Conservation (phyloP, 2,888 invertebrate genomes). For the Perdita meconis region DNA sequence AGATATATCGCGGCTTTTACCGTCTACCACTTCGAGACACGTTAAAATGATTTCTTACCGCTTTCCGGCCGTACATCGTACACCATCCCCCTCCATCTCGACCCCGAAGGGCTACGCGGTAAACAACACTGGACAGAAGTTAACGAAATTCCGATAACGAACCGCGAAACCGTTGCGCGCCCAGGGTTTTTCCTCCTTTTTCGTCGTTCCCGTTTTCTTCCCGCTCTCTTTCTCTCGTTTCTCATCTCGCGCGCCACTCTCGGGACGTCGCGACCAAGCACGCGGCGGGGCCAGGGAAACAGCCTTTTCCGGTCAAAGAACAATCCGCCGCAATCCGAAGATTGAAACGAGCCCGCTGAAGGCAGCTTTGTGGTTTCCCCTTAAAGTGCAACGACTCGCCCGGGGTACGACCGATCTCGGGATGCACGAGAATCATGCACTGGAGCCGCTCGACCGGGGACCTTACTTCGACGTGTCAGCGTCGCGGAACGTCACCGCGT, state of each 20-base stretch:
- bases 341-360: slow-evolving; percentile 31
- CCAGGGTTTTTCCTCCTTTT: slow-evolving; percentile 23
- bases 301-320: slow-evolving; percentile 57
- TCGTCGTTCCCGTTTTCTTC: not conserved
- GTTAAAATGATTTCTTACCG: slow-evolving; percentile 61
- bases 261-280: slow-evolving; percentile 18
- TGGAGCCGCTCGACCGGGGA: slow-evolving; percentile 86
- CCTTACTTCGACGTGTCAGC: slow-evolving; percentile 90
- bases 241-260: not conserved
- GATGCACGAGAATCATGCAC: slow-evolving; percentile 82
- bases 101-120: slow-evolving; percentile 9
- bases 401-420: slow-evolving; percentile 81
- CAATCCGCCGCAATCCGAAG: slow-evolving; percentile 50
- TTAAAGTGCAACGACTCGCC: slow-evolving; percentile 77
- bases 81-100: not conserved
- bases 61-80: slow-evolving; percentile 21
- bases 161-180: slow-evolving; percentile 44
- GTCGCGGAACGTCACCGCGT: slow-evolving; percentile 91
- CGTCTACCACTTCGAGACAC: slow-evolving; percentile 31
- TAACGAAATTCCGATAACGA: slow-evolving; percentile 55
- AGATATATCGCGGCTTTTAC: slow-evolving; percentile 37
- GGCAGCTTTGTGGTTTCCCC: slow-evolving; percentile 31
- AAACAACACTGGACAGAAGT: slow-evolving; percentile 35
- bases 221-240: not conserved
- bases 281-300: slow-evolving; percentile 22